Base-by-base conservation (phyloP, 2,113 vertebrate species). In the Alosa alosa region DNA sequence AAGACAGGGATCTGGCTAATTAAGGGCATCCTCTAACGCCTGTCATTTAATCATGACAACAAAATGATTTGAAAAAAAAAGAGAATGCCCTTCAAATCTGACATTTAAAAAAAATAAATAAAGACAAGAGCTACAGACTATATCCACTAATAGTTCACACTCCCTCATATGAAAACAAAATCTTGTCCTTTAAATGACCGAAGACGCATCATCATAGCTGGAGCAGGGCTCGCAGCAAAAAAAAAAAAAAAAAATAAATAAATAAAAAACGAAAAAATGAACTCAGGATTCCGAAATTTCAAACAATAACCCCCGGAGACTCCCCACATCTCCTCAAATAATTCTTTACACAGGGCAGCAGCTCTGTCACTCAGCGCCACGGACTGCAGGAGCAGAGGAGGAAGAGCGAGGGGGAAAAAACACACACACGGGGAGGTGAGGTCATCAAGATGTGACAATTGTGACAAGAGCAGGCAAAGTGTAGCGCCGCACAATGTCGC, bases 401-500 rank as follows among this genome's bases (percentile, higher is more conserved):
- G 60, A 57, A 50, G 60, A 36, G 36, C 83, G 89, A 84, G 87
- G 91, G 91, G 11, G 36, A 36, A 72, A 72, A 72, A n/a, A n/a
- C n/a, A 36, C n/a, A 8, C 45, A 84, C n/a, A 52, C 15, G 60
- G 52, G 72, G 64, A 50, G 15, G 89, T 82, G 87, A 81, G 75
- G 94, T 93, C 94, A 94, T 95, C 95, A 95, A 93, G 92, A 95
- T 97, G 96, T 97, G 97, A 98, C 97, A 98, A 97, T 97, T 98
- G 97, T 97, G 96, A 98, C 96, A 98, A 95, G 95, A 98, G 97
- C 96, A 95, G 95, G 96, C 94, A 97, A 97, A 97, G 96, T 96
- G 96, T 96, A 96, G 96, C 95, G 95, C 92, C 91, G 93, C 94
- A 95, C 95, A 97, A 96, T 96, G 96, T 96, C 96, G 96, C 96